Base-by-base conservation (phyloP, 2,888 invertebrate species). In the Hyposoter dolosus region DNA sequence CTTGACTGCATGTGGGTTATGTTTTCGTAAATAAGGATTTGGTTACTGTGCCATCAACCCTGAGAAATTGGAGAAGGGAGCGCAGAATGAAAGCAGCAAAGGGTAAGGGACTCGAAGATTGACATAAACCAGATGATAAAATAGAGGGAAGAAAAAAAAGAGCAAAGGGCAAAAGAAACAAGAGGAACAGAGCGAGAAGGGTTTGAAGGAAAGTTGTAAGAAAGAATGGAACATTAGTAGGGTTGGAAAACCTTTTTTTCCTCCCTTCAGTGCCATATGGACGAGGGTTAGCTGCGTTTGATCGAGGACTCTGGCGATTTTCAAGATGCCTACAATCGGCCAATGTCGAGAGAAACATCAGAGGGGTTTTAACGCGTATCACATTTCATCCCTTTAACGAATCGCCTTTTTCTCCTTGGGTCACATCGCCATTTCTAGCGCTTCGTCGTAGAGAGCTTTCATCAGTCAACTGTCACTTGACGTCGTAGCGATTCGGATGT, bases 391-490 rank as follows among this genome's bases (percentile, higher is more conserved):
- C 66, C 28, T 68, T 78, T 53, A 47, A 65, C 53, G 43, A 50
- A 60, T 72, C 65, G 47, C n/a, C 40, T 68, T 82, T 68, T 68
- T 53, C 19, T 56, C 40, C 45, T 17, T 10, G 15, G 28, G 17
- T 53, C 53, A 66, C 50, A 60, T 80, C 71, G 60, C 47, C 45
- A 43, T 79, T 79, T 28, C 72, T 72, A 82, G 66, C 66, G 71
- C 68, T 68, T 79, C 47, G 28, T 78, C 75, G 83, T 85, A 35
- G 77, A 88, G 84, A 89, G 88, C 87, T 90, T 90, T 91, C 91
- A 91, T 91, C 91, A 89, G 90, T 91, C 91, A 91, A 88, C 91
- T 90, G 91, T 91, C 91, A 89, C 88, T 89, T 89, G 69, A 84
- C 90, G 88, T 84, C 90, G 89, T 84, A 79, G 87, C 69, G 84